Conservation (phyloP, 2,888 invertebrate genomes). For the Drosophila emarginata region DNA sequence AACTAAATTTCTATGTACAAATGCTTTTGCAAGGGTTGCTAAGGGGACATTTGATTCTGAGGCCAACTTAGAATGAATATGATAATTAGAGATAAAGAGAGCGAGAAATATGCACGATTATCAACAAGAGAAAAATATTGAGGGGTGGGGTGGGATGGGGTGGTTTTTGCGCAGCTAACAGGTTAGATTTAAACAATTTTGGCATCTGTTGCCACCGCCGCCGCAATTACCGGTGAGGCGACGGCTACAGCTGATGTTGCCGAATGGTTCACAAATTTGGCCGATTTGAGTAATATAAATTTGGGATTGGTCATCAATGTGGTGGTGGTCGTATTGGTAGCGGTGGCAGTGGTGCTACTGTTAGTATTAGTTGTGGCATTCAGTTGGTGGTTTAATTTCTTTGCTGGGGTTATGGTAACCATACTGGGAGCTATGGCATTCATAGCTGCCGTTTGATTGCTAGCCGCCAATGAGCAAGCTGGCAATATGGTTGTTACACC, state of each 20-base stretch:
- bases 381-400: constrained; percentile 39
- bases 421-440: constrained; percentile 79
- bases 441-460: constrained; percentile 78
- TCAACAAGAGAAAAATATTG: not conserved
- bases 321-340: constrained; percentile 19
- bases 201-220: constrained; percentile 3
- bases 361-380: not conserved
- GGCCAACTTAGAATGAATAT: constrained; percentile 13
- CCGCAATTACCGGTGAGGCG: constrained; percentile 14
- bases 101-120: not conserved
- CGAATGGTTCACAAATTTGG: constrained; percentile 39
- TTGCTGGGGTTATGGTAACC: constrained; percentile 78
- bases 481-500: constrained; percentile 79
- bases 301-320: constrained; percentile 71
- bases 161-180: no score
- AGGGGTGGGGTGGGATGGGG: not conserved
- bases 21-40: not conserved
- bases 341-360: no score
- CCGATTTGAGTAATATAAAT: constrained; percentile 78
- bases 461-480: constrained; percentile 77
- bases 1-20: not conserved
- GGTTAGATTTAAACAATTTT: constrained; percentile 5
- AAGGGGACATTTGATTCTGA: constrained; percentile 5
- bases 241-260: not conserved
- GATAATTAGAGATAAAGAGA: not conserved